Evolutionary conservation across 2,888 invertebrate species (phyloP), one percentile per base, ranked within the genome.

Genomic region (Cheilosia urbana): DNA sequence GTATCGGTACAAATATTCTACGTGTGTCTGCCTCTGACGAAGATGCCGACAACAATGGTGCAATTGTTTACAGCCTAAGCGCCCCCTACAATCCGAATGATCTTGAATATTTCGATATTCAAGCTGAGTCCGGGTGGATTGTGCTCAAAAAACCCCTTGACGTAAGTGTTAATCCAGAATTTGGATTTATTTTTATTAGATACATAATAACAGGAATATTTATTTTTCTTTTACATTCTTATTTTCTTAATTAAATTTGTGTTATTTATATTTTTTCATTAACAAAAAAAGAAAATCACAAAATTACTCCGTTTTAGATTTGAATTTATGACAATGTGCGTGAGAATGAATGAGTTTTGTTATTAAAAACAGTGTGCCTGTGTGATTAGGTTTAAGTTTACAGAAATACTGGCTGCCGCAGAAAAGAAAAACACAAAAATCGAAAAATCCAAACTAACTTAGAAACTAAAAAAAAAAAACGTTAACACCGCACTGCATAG

Each of bases 71-170:
- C 92, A 96, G 97, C 53, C 93, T 98, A 89, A 97, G 96, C 89
- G 97, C 98, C 49, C 97, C 97, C 1, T 96, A 96, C 90, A 97
- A 98, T 92, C 96, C 97, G 13, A 95, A 96, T 69, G 97, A 97
- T 93, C 94, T 98, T 90, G 97, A 98, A 91, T 98, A 98, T 93
- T 99, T 99, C 92, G 97, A 97, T 92, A 98, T 99, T 89, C 98
- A 98, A 93, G 96, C 97, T 89, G 98, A 98, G 92, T 98, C 98
- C 90, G 99, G 99, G 91, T 98, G 98, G 98, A 98, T 99, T 91
- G 97, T 97, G 83, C 93, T 98, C 90, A 97, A 97, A 94, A 98
- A 98, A 93, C 97, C 98, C 73, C 94, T 99, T 91, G 98, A 98
- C 95, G 98, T 98, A 96, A 98, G 98, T 98, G 94, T 94, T 89